Evolutionary conservation across 2,113 vertebrate species (phyloP).

Genomic region (Sardina pilchardus): DNA sequence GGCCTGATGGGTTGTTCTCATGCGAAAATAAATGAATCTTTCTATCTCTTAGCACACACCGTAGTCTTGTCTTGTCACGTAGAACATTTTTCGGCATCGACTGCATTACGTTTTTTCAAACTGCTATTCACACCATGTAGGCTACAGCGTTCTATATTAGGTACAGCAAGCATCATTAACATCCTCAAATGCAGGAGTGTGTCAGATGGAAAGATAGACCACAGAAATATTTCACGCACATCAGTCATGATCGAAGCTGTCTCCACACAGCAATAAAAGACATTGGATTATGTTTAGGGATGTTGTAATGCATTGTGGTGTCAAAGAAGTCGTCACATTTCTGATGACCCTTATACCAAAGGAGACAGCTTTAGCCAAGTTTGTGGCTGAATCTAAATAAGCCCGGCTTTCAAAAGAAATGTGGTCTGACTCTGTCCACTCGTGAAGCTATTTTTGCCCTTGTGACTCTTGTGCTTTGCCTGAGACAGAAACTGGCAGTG

Average conservation of each 20-base stretch:
- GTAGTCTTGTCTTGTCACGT: not conserved
- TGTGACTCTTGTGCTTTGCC: constrained; percentile 40
- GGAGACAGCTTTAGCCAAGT: constrained; percentile 29
- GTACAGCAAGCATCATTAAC: constrained; percentile 40
- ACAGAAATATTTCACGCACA: constrained; percentile 29
- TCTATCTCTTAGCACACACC: not conserved
- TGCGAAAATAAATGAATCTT: not conserved
- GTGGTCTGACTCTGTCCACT: constrained; percentile 36
- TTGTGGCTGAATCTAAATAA: constrained; percentile 39
- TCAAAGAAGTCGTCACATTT: constrained; percentile 26
- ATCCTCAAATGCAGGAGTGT: constrained; percentile 31
- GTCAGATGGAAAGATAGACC: constrained; percentile 42
- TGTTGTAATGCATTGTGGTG: constrained; percentile 21
- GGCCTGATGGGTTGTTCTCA: constrained; percentile 11
- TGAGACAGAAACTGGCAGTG: constrained; percentile 40
- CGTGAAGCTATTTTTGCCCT: constrained; percentile 47
- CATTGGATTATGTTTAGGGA: constrained; percentile 19
- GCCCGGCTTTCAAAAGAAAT: constrained; percentile 34
- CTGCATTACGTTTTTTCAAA: not conserved
- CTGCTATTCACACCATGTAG: not conserved
- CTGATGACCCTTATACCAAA: constrained; percentile 27
- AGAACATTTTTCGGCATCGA: not conserved
- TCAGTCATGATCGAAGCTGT: constrained; percentile 34
- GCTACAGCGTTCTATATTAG: constrained; percentile 34
- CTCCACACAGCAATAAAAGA: constrained; percentile 22